Evolutionary conservation across 23 tunicate species (phyloP).

Genomic region (Styela clava): DNA sequence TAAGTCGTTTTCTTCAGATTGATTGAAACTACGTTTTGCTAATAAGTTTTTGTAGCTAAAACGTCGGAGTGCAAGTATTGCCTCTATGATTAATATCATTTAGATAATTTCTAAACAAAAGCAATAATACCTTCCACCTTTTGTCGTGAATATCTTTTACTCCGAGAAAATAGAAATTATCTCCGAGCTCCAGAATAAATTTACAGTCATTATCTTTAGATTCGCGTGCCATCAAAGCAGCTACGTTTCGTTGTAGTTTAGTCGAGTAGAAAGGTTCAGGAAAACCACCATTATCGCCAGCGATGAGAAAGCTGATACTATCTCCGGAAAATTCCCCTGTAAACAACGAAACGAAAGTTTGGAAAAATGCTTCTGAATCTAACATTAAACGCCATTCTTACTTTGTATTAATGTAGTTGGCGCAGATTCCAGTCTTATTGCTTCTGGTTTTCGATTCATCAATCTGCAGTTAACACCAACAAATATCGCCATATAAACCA

Average conservation of each 20-base stretch:
- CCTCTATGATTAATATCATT: no score
- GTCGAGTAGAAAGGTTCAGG: slow-evolving; percentile 70
- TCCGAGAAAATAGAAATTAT: slow-evolving; percentile 77
- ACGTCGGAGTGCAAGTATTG: no score
- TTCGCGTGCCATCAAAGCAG: slow-evolving; percentile 46
- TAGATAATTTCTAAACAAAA: no score
- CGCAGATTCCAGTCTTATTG: not conserved
- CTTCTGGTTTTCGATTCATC: not conserved
- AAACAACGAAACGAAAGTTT: not conserved
- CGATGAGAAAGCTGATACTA: slow-evolving; percentile 37
- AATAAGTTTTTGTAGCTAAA: no score
- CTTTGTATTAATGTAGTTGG: slow-evolving; percentile 9
- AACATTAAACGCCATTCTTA: not conserved
- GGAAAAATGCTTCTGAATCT: not conserved
- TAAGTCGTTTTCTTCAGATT: no score
- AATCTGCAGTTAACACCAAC: not conserved
- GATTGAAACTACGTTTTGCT: no score
- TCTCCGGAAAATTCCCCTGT: slow-evolving; percentile 14
- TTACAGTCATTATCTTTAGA: slow-evolving; percentile 37
- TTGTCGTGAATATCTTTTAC: slow-evolving; percentile 54
- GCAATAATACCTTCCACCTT: slow-evolving; percentile 45
- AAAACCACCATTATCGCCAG: slow-evolving; percentile 70
- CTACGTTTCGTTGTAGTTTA: slow-evolving; percentile 43
- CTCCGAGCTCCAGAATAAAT: slow-evolving; percentile 67
- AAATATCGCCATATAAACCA: no score